These are phyloP conservation scores for Platichthys stellatus DNA, from an alignment of 2,113 vertebrate species.

Conservation along the genomic window DNA sequence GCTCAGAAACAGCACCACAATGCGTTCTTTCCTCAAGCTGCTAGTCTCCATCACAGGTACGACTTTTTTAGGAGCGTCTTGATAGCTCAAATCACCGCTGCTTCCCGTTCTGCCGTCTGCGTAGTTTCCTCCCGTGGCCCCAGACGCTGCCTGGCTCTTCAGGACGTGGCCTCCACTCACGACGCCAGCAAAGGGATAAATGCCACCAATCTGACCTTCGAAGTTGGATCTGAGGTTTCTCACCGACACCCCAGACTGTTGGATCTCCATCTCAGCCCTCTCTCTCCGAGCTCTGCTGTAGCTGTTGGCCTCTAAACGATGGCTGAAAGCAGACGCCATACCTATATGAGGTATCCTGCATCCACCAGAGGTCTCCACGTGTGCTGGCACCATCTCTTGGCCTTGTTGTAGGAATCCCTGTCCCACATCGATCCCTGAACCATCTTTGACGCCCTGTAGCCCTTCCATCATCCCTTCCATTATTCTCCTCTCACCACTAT, in stretches of 20 bases:
- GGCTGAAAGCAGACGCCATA: conserved; percentile 77
- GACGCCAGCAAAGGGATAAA: conserved; percentile 78
- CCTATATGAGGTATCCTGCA: conserved; percentile 75
- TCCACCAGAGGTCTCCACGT: conserved; percentile 26
- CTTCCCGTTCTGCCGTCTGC: conserved; percentile 66
- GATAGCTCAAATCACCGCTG: conserved; percentile 63
- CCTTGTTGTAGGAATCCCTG: conserved; percentile 1
- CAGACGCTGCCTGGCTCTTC: conserved; percentile 3
- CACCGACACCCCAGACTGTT: conserved; percentile 90
- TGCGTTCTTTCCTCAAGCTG: conserved; percentile 90
- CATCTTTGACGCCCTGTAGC: conserved; percentile 25
- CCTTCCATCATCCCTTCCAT: conserved; percentile 48
- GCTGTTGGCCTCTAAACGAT: conserved; percentile 59
- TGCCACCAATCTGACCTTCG: conserved; percentile 78
- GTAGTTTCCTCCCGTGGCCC: conserved; percentile 25
- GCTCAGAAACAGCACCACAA: conserved; percentile 90
- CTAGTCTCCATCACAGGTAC: conserved; percentile 78
- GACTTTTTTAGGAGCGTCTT: conserved; percentile 26
- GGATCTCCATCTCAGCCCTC: conserved; percentile 87
- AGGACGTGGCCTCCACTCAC: conserved; percentile 43
- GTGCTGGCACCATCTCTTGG: not conserved
- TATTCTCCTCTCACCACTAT: conserved; percentile 13
- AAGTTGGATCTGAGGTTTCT: conserved; percentile 86
- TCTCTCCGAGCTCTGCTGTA: conserved; percentile 67
- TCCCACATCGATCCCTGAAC: conserved; percentile 14